Conservation (phyloP, 53 echinoderm and acorn worm genomes). For the Echinometra lucunter region DNA sequence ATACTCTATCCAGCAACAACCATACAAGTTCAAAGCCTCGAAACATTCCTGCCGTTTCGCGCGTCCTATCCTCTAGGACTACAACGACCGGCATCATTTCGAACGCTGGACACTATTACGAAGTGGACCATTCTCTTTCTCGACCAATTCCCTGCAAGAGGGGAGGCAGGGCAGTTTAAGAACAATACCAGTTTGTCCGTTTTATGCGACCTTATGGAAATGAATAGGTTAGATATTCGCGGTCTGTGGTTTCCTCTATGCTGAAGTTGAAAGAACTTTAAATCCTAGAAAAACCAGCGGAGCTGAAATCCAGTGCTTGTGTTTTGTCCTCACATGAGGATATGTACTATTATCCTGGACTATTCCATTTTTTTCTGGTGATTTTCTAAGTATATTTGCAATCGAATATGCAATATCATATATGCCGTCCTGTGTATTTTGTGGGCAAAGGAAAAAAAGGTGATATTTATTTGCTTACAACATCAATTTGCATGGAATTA, state of each 20-base stretch:
- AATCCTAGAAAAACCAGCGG: neutral
- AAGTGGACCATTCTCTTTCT: neutral
- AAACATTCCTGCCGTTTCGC: conserved; percentile 5
- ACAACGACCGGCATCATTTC: neutral
- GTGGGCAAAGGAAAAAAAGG: too few species aligned
- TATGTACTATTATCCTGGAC: neutral
- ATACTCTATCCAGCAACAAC: neutral
- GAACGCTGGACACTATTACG: conserved; percentile 39
- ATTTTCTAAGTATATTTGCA: neutral
- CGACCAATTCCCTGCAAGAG: neutral
- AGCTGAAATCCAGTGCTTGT: neutral
- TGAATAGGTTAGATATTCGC: neutral
- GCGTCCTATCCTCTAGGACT: neutral
- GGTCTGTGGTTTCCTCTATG: neutral
- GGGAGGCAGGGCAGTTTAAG: neutral
- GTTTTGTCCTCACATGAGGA: neutral
- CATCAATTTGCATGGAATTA: too few species aligned
- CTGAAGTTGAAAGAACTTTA: neutral
- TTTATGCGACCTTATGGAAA: conserved; percentile 38
- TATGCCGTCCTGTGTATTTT: neutral
- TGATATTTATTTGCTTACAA: too few species aligned
- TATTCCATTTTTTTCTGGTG: neutral
- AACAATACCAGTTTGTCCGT: neutral
- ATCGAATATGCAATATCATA: neutral
- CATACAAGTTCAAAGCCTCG: neutral